Conservation (phyloP, 2,888 invertebrate genomes). For the Hyposoter dolosus region DNA sequence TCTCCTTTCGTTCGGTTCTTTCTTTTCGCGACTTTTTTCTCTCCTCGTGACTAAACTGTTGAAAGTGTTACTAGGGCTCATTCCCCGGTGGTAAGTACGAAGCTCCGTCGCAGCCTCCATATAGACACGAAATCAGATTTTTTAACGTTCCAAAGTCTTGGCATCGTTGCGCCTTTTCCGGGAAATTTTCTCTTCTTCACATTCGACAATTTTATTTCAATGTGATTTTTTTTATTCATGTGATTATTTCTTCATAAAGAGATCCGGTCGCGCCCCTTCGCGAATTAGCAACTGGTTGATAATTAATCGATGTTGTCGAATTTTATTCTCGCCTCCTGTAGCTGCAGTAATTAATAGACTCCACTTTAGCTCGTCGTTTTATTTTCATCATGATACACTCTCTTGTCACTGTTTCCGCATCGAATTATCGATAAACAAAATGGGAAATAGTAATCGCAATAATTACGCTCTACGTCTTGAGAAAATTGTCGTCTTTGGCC, state of each 20-base stretch:
- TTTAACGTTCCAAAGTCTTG: neutral
- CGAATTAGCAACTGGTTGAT: neutral
- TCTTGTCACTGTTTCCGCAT: neutral
- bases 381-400: neutral
- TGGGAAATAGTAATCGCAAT: neutral
- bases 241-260: neutral
- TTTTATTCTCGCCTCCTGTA: slow-evolving; percentile 2
- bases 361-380: neutral
- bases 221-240: neutral
- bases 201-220: neutral
- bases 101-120: neutral
- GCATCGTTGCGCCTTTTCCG: neutral
- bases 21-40: neutral
- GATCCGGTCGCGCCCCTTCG: neutral
- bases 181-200: neutral
- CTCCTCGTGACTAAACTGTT: neutral
- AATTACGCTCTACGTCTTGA: neutral
- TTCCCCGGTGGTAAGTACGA: neutral
- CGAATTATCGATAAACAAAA: neutral
- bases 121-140: neutral
- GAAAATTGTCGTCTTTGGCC: neutral
- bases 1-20: neutral
- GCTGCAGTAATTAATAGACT: neutral
- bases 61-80: neutral
- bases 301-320: neutral